phyloP scores from a whole-genome alignment of 2,113 vertebrate genomes.

The Ovibos moschatus region DNA sequence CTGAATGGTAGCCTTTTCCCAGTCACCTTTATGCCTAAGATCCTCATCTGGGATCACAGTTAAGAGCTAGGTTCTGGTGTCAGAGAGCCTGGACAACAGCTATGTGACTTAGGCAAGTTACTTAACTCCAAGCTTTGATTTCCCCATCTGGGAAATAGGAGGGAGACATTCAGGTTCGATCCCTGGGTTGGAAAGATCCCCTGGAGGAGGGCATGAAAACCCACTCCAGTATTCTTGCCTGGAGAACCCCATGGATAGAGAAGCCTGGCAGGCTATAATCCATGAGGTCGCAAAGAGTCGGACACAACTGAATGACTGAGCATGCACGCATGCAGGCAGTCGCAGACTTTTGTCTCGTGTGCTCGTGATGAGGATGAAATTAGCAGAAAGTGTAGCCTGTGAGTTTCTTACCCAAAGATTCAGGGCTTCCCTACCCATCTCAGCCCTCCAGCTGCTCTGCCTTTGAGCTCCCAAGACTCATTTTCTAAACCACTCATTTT shows the following conservation, averaged over 20 bases:
- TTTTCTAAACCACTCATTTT: neutral
- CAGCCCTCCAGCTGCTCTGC: neutral
- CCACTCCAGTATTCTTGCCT: neutral
- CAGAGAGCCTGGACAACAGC: neutral
- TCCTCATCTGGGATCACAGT: neutral
- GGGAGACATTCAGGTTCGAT: neutral
- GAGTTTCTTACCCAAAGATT: neutral
- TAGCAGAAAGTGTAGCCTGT: neutral
- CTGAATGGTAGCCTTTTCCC: neutral
- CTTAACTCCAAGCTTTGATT: neutral
- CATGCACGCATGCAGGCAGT: neutral
- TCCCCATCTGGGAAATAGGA: neutral
- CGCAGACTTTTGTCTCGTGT: neutral
- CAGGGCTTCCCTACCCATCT: accelerated
- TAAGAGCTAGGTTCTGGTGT: neutral
- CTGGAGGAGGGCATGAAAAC: neutral
- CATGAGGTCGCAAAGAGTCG: accelerated
- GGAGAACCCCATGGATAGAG: neutral
- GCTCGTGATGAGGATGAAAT: neutral
- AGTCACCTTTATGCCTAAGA: neutral
- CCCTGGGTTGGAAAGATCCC: neutral
- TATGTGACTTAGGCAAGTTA: neutral
- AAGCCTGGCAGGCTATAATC: neutral
- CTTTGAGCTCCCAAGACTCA: neutral
- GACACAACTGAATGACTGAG: accelerated